A percentile compares a stretch with the other conserved stretches of the same genome.
These are phyloP conservation scores for Melanostigma gelatinosum DNA, from an alignment of 2,113 vertebrate genomes.

Conservation along the genomic window DNA sequence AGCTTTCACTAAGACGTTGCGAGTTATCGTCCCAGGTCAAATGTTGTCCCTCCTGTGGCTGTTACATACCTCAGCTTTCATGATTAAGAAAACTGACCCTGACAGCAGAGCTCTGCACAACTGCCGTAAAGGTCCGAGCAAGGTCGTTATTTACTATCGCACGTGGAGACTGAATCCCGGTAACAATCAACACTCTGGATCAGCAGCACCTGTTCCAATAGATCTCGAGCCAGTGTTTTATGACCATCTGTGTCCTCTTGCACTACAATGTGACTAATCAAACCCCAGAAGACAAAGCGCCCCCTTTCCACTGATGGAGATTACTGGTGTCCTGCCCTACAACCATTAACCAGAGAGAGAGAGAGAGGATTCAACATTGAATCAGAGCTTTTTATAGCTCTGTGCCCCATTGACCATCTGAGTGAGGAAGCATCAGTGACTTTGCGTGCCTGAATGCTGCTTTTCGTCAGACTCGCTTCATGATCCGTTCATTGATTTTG, in stretches of 20 bases:
- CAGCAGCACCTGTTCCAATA: neutral
- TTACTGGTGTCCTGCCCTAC: slow-evolving; percentile 21
- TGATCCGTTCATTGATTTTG: slow-evolving; percentile 8
- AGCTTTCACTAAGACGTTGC: neutral
- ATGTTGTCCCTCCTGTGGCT: neutral
- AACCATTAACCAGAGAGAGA: slow-evolving; percentile 40
- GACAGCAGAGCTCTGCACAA: neutral
- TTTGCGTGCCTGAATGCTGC: slow-evolving; percentile 14
- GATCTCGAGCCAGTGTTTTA: neutral
- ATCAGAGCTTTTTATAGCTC: slow-evolving; percentile 48
- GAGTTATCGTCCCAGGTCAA: neutral
- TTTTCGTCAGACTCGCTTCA: slow-evolving; percentile 18
- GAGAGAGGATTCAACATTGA: slow-evolving; percentile 49
- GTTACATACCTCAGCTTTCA: neutral
- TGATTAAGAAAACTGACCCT: neutral
- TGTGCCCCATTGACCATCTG: slow-evolving; percentile 12
- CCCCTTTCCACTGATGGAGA: slow-evolving; percentile 32
- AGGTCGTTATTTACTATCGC: neutral
- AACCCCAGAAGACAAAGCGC: slow-evolving; percentile 35
- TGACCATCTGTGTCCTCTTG: slow-evolving; percentile 12
- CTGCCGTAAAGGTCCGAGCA: neutral
- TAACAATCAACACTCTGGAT: neutral
- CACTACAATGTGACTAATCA: slow-evolving; percentile 12
- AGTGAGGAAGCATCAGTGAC: slow-evolving; percentile 9
- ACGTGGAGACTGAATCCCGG: neutral